Conservation (phyloP, 1,140 invertebrate genomes). For the Antheraea mylitta region DNA sequence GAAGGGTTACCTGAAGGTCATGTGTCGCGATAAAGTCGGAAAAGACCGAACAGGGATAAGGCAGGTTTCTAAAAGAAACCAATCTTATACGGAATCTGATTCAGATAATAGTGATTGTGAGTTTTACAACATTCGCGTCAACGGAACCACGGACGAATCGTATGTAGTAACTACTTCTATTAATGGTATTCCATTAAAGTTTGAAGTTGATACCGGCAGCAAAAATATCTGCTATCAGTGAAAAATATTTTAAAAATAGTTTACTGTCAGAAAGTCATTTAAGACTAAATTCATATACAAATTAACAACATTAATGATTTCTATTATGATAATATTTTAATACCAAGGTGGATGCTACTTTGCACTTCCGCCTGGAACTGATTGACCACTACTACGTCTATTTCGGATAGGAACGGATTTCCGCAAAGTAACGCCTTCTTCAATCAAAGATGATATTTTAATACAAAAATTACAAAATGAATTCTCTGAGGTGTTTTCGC, state of each 20-base stretch:
- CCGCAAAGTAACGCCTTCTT: no score
- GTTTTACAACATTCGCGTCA: neutral
- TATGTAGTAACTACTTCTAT: neutral
- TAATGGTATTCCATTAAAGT: neutral
- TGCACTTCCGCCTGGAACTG: no score
- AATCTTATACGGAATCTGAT: neutral
- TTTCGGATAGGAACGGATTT: no score
- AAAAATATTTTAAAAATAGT: constrained; percentile 3
- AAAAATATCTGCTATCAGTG: constrained; percentile 3
- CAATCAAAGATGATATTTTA: neutral
- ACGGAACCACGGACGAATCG: neutral
- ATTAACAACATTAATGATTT: neutral
- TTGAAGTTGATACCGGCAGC: constrained; percentile 8
- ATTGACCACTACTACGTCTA: no score
- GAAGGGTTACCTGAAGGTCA: neutral
- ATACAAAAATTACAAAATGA: neutral
- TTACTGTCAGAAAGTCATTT: neutral
- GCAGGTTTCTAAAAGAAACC: neutral
- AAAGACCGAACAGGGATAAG: neutral
- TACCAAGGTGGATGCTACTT: no score
- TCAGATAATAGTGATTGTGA: neutral
- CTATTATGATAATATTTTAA: neutral
- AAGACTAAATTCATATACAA: constrained; percentile 1
- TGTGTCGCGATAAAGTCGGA: neutral
- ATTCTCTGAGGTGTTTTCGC: constrained; percentile 7